Conservation (phyloP, 2,797 vertebrate genomes). For the Rhynchonycteris naso region DNA sequence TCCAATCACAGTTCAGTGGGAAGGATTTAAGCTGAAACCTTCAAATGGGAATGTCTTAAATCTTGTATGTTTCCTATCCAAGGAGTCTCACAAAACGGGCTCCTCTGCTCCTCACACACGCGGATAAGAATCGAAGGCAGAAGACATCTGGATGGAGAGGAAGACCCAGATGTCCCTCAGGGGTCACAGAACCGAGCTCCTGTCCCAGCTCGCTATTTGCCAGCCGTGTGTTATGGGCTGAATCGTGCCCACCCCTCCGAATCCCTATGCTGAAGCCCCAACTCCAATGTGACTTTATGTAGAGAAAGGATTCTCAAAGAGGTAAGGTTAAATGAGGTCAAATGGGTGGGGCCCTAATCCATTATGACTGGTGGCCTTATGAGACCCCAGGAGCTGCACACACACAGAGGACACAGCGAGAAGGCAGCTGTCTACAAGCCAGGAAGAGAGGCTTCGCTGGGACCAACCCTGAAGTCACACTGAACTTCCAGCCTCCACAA, state of each 20-base stretch:
- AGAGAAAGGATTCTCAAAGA: background rate
- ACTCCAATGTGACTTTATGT: background rate
- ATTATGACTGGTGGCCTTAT: fast-evolving
- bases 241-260: background rate
- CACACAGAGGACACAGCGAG: fast-evolving
- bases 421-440: fast-evolving
- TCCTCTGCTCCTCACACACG: fast-evolving
- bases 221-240: background rate
- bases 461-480: fast-evolving
- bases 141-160: too few relatives aligned
- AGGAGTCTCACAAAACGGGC: fast-evolving
- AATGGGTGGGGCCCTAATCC: background rate
- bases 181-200: fast-evolving
- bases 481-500: background rate
- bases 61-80: fast-evolving
- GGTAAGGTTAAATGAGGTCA: background rate
- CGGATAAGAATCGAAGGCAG: background rate
- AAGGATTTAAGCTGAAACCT: fast-evolving
- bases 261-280: background rate
- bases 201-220: background rate
- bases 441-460: background rate
- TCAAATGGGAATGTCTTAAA: background rate
- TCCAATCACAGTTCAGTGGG: background rate
- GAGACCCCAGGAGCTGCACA: fast-evolving
- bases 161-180: fast-evolving